These are phyloP conservation scores for Rhinolophus sinicus DNA, from an alignment of 2,113 vertebrate genomes.

Conservation along the genomic window DNA sequence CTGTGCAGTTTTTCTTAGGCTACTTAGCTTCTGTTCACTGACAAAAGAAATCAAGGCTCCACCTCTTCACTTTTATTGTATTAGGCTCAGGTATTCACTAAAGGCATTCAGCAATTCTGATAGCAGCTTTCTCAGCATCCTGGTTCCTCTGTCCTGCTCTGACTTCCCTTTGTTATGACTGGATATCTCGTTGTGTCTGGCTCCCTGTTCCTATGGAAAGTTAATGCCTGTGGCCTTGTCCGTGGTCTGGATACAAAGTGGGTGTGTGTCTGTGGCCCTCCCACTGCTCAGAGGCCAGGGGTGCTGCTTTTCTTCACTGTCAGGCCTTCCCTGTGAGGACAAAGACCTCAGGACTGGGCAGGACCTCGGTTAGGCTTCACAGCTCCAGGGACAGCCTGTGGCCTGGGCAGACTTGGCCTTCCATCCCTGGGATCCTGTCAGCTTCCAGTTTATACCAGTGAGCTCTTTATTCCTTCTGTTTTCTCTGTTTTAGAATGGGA, in stretches of 20 bases:
- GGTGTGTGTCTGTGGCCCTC: not conserved
- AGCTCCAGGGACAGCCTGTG: not conserved
- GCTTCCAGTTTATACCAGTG: not conserved
- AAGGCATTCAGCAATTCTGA: not conserved
- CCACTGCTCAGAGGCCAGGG: not conserved
- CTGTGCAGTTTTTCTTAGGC: slow-evolving; percentile 6
- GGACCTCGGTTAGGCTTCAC: not conserved
- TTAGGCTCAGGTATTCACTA: not conserved
- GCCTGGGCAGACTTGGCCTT: not conserved
- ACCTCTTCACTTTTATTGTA: not conserved
- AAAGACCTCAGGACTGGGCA: not conserved
- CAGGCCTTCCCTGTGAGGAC: not conserved
- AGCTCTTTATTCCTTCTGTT: not conserved
- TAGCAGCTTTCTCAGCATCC: not conserved
- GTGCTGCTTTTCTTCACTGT: not conserved
- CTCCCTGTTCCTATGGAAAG: not conserved
- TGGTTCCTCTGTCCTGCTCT: not conserved
- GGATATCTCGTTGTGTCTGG: not conserved
- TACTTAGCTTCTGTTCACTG: not conserved
- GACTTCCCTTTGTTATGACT: not conserved
- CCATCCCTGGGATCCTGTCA: not conserved
- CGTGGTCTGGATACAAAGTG: not conserved
- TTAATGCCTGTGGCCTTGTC: not conserved
- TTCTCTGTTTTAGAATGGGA: not conserved
- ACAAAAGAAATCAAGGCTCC: not conserved